phyloP scores from a whole-genome alignment of 1,140 invertebrate species.

The Drosophila truncata region DNA sequence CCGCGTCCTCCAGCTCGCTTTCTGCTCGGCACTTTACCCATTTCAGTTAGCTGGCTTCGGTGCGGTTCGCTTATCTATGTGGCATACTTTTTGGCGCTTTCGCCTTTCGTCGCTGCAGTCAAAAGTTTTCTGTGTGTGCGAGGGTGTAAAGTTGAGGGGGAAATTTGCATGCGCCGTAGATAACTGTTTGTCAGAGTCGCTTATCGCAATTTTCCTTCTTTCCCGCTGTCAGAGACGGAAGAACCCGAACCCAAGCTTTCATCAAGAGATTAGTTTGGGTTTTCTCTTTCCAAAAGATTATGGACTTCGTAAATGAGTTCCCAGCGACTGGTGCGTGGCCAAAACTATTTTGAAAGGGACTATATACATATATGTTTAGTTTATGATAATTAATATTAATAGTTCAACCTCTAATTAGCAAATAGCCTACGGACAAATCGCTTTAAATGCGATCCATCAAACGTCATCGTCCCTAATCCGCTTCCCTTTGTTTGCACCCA shows the following conservation, averaged over 20 bases:
- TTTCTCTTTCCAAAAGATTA: slow-evolving; percentile 27
- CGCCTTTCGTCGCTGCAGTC: slow-evolving; percentile 57
- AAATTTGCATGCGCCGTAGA: slow-evolving; percentile 64
- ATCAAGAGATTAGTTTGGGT: slow-evolving; percentile 38
- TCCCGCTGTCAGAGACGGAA: neutral
- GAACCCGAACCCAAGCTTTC: slow-evolving; percentile 15
- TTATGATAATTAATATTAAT: neutral
- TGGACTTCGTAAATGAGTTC: slow-evolving; percentile 25
- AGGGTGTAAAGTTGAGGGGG: slow-evolving; percentile 11
- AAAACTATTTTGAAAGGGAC: neutral
- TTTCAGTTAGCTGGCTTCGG: slow-evolving; percentile 47
- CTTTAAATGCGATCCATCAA: neutral
- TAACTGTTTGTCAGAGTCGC: slow-evolving; percentile 60
- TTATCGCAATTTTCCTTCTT: slow-evolving; percentile 50
- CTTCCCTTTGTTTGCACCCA: slow-evolving; percentile 19
- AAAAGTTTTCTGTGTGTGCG: slow-evolving; percentile 47
- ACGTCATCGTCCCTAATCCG: slow-evolving; percentile 10
- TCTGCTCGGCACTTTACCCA: slow-evolving; percentile 35
- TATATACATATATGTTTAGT: neutral
- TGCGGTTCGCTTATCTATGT: slow-evolving; percentile 64
- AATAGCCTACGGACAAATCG: neutral
- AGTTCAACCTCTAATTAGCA: slow-evolving; percentile 4
- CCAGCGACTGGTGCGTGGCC: neutral
- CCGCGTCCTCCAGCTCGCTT: neutral
- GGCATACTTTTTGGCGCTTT: slow-evolving; percentile 60